These are phyloP conservation scores for Ptychobarbus kaznakovi DNA, from an alignment of 2,797 vertebrate genomes.

Conservation along the genomic window DNA sequence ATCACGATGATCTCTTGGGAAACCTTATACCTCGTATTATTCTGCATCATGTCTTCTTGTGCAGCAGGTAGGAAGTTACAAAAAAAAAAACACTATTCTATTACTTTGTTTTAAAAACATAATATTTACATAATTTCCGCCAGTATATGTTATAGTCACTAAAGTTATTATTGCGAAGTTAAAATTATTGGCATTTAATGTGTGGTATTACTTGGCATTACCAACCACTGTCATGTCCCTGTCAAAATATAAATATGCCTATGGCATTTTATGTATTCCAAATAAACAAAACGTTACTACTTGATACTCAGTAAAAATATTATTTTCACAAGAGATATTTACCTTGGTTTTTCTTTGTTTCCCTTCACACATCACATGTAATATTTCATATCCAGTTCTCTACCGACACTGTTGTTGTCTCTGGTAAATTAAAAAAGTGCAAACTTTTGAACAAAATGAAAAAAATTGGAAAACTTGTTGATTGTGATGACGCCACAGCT, in stretches of 20 bases:
- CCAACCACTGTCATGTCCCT: background rate
- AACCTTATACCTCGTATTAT: background rate
- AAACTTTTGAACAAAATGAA: background rate
- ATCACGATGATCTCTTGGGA: background rate
- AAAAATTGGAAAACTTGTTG: background rate
- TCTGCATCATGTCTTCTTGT: conserved; percentile 43
- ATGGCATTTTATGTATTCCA: background rate
- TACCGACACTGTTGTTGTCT: background rate
- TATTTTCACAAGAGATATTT: background rate
- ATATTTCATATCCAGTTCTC: background rate
- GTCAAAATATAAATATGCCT: background rate
- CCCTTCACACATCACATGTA: background rate
- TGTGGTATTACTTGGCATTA: background rate
- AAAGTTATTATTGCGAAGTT: background rate
- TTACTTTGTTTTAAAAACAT: background rate
- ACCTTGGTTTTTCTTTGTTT: background rate
- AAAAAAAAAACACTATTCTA: background rate
- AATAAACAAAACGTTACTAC: background rate
- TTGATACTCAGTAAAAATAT: background rate
- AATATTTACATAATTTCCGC: background rate
- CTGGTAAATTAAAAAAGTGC: background rate
- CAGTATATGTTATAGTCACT: background rate
- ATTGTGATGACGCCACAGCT: background rate
- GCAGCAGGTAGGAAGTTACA: conserved; percentile 36
- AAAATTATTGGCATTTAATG: background rate